Conservation (phyloP, 2,113 vertebrate species). For the Oncorhynchus clarkii region DNA sequence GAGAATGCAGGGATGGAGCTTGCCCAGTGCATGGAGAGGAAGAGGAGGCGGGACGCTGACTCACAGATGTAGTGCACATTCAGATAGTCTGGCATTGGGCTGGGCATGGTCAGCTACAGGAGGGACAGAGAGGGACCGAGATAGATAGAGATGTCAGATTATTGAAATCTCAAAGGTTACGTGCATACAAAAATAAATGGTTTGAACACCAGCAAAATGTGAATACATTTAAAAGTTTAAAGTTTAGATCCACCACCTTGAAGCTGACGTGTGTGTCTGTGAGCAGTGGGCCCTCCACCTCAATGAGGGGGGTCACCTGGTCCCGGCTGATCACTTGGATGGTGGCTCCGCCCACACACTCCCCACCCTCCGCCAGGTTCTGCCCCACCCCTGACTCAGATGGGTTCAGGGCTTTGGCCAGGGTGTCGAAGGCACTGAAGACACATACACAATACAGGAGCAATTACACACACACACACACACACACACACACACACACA, state of each 20-base stretch:
- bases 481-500: slow-evolving; percentile 18
- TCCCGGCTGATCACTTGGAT: slow-evolving; percentile 96
- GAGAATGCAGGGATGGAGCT: slow-evolving; percentile 97
- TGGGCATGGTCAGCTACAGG: slow-evolving; percentile 94
- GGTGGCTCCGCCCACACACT: slow-evolving; percentile 80
- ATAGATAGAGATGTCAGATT: slow-evolving; percentile 3
- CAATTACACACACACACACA: slow-evolving; percentile 2
- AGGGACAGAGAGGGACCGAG: slow-evolving; percentile 27
- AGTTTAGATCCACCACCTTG: slow-evolving; percentile 75
- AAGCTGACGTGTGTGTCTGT: slow-evolving; percentile 96
- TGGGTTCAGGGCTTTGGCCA: slow-evolving; percentile 97
- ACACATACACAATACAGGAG: slow-evolving; percentile 14
- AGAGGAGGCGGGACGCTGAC: slow-evolving; percentile 95
- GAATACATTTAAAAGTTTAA: neutral
- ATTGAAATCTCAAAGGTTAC: neutral
- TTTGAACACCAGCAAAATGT: neutral
- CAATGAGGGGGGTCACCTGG: slow-evolving; percentile 95
- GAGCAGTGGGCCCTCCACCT: slow-evolving; percentile 96
- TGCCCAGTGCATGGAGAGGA: slow-evolving; percentile 99
- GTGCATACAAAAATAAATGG: neutral
- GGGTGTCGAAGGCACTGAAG: slow-evolving; percentile 94
- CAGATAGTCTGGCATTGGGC: slow-evolving; percentile 95
- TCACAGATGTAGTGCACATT: slow-evolving; percentile 99
- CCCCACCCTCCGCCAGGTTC: slow-evolving; percentile 77
- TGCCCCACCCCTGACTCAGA: slow-evolving; percentile 76